phyloP scores from a whole-genome alignment of 2,888 invertebrate species.

The Nasonia oneida region DNA sequence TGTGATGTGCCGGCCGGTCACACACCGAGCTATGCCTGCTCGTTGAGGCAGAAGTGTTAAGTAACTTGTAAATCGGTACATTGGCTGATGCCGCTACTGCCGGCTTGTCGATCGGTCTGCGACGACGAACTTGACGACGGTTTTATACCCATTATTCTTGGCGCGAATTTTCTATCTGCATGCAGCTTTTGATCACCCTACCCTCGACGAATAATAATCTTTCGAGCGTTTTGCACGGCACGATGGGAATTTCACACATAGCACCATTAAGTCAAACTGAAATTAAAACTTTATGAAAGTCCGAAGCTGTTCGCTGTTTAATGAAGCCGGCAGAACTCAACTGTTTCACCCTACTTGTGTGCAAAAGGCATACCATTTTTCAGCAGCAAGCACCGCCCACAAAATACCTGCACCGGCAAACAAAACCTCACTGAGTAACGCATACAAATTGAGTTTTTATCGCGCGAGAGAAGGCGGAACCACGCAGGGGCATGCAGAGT shows the following conservation, averaged over 20 bases:
- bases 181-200: background rate
- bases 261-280: background rate
- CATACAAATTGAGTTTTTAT: conserved; percentile 25
- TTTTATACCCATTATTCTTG: background rate
- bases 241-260: background rate
- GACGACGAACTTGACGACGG: no score
- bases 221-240: background rate
- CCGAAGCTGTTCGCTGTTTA: background rate
- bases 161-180: conserved; percentile 1
- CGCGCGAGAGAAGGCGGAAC: conserved; percentile 12
- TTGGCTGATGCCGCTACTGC: background rate
- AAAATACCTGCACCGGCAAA: conserved; percentile 3
- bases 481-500: background rate
- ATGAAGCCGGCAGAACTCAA: background rate
- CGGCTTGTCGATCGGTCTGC: background rate
- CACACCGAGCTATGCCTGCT: background rate
- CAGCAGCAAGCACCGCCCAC: conserved; percentile 15
- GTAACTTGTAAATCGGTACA: conserved; percentile 21
- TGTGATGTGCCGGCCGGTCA: background rate
- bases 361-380: conserved; percentile 10
- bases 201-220: background rate
- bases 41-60: conserved; percentile 29
- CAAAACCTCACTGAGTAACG: conserved; percentile 21
- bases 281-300: background rate
- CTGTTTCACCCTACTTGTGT: background rate